Conservation (phyloP, 2,888 invertebrate species). For the Elysia crispata region DNA sequence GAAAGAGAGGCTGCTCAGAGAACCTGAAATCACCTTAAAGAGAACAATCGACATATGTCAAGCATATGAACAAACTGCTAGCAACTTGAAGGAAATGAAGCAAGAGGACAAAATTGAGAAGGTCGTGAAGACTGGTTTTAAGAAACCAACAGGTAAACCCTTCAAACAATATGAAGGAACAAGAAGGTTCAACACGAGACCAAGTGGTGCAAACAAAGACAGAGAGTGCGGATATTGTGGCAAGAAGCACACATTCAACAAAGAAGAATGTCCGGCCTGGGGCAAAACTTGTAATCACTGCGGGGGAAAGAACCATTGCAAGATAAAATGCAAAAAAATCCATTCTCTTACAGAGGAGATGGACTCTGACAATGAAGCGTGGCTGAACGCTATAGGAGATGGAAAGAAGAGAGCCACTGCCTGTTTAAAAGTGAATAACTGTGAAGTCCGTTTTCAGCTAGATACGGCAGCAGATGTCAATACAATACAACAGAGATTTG, state of each 20-base stretch:
- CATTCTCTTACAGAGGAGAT: not conserved
- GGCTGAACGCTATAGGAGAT: not conserved
- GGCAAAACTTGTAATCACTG: not conserved
- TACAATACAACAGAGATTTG: not conserved
- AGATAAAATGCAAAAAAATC: not conserved
- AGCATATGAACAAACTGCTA: constrained; percentile 1
- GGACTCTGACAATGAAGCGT: constrained; percentile 1
- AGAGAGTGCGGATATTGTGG: not conserved
- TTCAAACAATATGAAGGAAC: too few species aligned
- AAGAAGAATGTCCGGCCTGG: not conserved
- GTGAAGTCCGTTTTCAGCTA: constrained; percentile 11
- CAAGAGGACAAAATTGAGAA: not conserved
- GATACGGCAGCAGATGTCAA: constrained; percentile 23
- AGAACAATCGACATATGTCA: constrained; percentile 17
- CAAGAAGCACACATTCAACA: not conserved
- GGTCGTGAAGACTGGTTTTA: not conserved
- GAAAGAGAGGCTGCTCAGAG: not conserved
- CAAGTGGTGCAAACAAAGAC: too few species aligned
- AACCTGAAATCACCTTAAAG: not conserved
- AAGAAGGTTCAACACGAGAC: too few species aligned
- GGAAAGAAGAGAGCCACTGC: not conserved
- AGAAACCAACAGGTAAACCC: not conserved
- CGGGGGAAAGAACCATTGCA: not conserved
- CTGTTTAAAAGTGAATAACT: not conserved
- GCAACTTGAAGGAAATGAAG: not conserved